Base-by-base conservation (phyloP, 2,797 vertebrate species). In the Lates japonicus region DNA sequence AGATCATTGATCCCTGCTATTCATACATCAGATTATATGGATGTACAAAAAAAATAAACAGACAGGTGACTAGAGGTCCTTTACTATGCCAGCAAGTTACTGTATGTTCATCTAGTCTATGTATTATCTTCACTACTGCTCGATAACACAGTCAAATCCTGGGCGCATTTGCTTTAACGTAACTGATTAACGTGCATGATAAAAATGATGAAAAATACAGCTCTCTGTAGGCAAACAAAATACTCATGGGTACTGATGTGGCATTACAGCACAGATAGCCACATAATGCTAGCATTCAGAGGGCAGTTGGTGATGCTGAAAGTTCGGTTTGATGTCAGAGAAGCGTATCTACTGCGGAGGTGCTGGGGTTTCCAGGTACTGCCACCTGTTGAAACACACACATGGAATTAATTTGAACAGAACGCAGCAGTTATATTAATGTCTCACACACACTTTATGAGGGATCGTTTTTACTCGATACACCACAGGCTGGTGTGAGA, bases 401-500 rank as follows among this genome's bases (percentile, higher is more conserved):
- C 19, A 52, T 2, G 69, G 12, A 48, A 35, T 61, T 17, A 16
- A 16, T 42, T 67, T 69, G 33, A 54, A 25, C 13, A 22, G 52
- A 4, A 22, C 14, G 51, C 7, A 12, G 39, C 5, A 29, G 19
- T 8, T 7, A 14, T 13, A 7, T 46, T 41, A 0, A 3, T 10
- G 57, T 35, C 16, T 19, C 20, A 33, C 1, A 16, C 2, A 1
- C 12, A n/a, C n/a, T 61, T 64, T 7, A 49, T 67, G 31, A 60
- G 8, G 7, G n/a, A 49, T 35, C 22, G 57, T 68, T 58, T 49
- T n/a, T n/a, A n/a, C 7, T 68, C 62, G 14, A 49, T n/a, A 87
- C 95, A 99, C 98, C 98, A 95, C 97, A 98, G 90, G n/a, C 98
- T 98, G 94, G 96, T 98, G 88, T 99, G 94, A 75, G 97, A 97